phyloP scores from a whole-genome alignment of 2,888 invertebrate genomes.

The Cephus nigrinus region DNA sequence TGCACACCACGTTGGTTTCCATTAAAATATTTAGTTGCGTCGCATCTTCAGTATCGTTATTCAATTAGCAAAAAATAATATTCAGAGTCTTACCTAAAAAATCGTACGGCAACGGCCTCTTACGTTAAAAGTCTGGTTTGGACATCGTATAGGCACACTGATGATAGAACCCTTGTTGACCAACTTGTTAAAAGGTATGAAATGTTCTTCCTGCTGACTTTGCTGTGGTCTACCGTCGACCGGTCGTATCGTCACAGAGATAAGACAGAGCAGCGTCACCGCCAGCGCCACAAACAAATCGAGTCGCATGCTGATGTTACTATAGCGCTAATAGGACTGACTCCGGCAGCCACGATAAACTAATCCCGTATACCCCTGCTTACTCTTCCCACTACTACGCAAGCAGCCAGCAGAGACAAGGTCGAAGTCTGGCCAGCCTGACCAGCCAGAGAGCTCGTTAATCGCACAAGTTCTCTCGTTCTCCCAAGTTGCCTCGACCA shows the following conservation, averaged over 20 bases:
- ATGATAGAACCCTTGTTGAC: neutral
- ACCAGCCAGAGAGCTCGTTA: neutral
- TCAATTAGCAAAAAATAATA: neutral
- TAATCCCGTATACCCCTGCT: neutral
- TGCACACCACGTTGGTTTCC: neutral
- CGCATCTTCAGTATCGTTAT: neutral
- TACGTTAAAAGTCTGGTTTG: neutral
- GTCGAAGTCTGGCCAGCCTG: neutral
- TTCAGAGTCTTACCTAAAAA: constrained; percentile 4
- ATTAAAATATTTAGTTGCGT: neutral
- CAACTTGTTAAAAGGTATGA: neutral
- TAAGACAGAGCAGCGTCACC: constrained; percentile 20
- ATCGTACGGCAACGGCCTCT: neutral
- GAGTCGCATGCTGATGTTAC: constrained; percentile 35
- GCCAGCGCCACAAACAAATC: constrained; percentile 28
- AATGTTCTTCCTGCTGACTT: neutral
- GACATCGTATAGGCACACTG: neutral
- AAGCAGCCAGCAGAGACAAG: neutral
- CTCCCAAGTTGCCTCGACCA: neutral
- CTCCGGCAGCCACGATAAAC: constrained; percentile 1
- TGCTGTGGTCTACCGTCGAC: neutral
- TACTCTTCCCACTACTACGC: neutral
- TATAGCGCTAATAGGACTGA: constrained; percentile 28
- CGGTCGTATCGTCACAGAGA: neutral
- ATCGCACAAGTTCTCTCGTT: neutral